phyloP scores from a whole-genome alignment of 2,797 vertebrate species.

The Buceros bicornis region DNA sequence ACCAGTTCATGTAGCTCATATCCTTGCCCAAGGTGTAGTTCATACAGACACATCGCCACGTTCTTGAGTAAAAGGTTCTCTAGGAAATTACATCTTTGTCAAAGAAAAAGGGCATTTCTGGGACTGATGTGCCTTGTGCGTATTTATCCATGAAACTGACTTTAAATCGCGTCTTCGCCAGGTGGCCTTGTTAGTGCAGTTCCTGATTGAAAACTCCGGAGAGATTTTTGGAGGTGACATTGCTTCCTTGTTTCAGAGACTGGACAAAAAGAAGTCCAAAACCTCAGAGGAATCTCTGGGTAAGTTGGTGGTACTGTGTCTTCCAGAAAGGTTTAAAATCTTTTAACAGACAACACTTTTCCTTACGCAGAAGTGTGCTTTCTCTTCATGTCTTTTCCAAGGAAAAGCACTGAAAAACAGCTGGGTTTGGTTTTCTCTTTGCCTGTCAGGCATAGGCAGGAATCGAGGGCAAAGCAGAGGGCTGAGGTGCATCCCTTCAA shows the following conservation, averaged over 20 bases:
- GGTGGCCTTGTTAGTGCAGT: slow-evolving; percentile 83
- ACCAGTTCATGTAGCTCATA: not conserved
- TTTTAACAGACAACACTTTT: not conserved
- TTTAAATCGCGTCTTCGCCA: slow-evolving; percentile 35
- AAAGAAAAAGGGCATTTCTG: not conserved
- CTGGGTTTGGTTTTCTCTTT: not conserved
- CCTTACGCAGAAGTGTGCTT: not conserved
- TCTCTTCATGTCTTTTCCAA: not conserved
- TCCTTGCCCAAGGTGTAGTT: not conserved
- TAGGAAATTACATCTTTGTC: not conserved
- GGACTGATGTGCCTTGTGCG: not conserved
- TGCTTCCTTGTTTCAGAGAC: slow-evolving; percentile 72
- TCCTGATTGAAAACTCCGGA: slow-evolving; percentile 83
- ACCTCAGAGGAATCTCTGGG: slow-evolving; percentile 68
- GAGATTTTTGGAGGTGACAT: slow-evolving; percentile 83
- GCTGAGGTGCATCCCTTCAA: not conserved
- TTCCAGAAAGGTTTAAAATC: not conserved
- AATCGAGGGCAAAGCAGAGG: not conserved
- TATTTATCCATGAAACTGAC: not conserved
- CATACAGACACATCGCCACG: not conserved
- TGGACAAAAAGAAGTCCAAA: slow-evolving; percentile 46
- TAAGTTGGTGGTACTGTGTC: slow-evolving; percentile 5
- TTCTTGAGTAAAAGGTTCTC: not conserved
- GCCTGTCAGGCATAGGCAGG: not conserved
- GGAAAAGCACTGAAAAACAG: not conserved